These are phyloP conservation scores for Apogon talboti DNA, from an alignment of 2,797 vertebrate genomes.

Conservation along the genomic window DNA sequence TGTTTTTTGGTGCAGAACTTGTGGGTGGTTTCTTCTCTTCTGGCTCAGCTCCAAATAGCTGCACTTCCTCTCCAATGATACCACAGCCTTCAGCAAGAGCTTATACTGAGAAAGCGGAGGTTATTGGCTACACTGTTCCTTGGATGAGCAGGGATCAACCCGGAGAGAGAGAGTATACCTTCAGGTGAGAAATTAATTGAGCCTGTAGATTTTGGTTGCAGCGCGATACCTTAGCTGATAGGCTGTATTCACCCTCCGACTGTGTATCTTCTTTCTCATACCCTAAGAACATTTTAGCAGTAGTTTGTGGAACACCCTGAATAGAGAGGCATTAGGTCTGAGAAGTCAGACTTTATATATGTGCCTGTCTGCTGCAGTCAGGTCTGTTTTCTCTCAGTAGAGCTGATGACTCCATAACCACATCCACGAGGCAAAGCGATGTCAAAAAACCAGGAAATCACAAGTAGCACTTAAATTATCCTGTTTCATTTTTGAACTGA, in stretches of 20 bases:
- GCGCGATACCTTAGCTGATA: slow-evolving; percentile 33
- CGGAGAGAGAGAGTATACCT: slow-evolving; percentile 36
- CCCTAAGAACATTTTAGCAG: slow-evolving; percentile 45
- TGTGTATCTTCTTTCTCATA: slow-evolving; percentile 27
- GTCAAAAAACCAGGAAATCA: slow-evolving; percentile 71
- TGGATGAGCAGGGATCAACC: slow-evolving; percentile 50
- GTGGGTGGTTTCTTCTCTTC: slow-evolving; percentile 43
- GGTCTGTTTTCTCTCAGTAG: slow-evolving; percentile 48
- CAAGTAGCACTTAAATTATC: slow-evolving; percentile 77
- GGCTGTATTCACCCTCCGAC: slow-evolving; percentile 15
- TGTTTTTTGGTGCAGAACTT: slow-evolving; percentile 6
- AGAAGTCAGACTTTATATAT: slow-evolving; percentile 51
- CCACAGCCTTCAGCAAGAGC: slow-evolving; percentile 52
- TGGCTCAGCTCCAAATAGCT: slow-evolving; percentile 51
- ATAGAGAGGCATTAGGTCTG: slow-evolving; percentile 57
- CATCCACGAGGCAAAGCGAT: slow-evolving; percentile 48
- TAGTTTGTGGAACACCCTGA: slow-evolving; percentile 34
- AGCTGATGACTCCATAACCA: slow-evolving; percentile 63
- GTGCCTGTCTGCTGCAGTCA: slow-evolving; percentile 49
- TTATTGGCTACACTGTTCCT: slow-evolving; percentile 39
- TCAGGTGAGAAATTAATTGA: slow-evolving; percentile 68
- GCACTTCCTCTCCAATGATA: slow-evolving; percentile 39
- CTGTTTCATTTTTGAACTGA: slow-evolving; percentile 72
- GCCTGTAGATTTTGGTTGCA: slow-evolving; percentile 51
- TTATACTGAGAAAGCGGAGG: slow-evolving; percentile 31